Evolutionary conservation across 92 coral and sea anemone species (phyloP), one percentile per base, ranked within the genome.

Genomic region (Meandrina meandrites): DNA sequence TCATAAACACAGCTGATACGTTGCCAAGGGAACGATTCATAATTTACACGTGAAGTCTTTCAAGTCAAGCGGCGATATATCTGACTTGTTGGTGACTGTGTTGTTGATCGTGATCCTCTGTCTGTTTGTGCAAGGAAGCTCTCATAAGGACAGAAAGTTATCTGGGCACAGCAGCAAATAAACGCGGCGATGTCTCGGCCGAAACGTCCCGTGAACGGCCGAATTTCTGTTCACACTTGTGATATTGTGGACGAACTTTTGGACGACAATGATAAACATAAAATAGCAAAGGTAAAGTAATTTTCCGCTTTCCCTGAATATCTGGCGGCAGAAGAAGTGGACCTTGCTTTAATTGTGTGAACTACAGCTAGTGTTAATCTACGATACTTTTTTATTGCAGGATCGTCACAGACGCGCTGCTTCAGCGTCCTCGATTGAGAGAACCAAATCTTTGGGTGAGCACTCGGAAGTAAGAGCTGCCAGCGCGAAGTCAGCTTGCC

Each of bases 221-320:
- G 99, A 76, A 94, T 96, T 78, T 95, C 95, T n/a, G 98, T 96
- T n/a, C 99, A 96, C 67, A 96, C 99, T 67, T 93, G 91, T 9
- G 95, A 93, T 64, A 73, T 93, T 31, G 85, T 96, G 62, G 94
- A 92, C 64, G 96, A 96, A 79, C 92, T 96, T 76, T 67, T 94
- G 34, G 88, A 91, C 40, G 99, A 94, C 30, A 90, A 90, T 47
- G 89, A 81, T 11, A 85, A 71, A 69, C 91, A 94, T 64, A 87
- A 86, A 16, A 45, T 78, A 32, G 76, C 79, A 31, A 87, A 88
- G 93, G 97, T 92, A 78, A 81, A 21, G 34, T 76, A 1, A 34
- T 72, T 87, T 70, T 9, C 79, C 57, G 36, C 40, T 31, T 40
- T 45, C 21, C 14, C 22, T 24, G 15, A 21, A 72, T 22, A 73